Conservation (phyloP, 2,888 invertebrate species). For the Mythimna ferrago region DNA sequence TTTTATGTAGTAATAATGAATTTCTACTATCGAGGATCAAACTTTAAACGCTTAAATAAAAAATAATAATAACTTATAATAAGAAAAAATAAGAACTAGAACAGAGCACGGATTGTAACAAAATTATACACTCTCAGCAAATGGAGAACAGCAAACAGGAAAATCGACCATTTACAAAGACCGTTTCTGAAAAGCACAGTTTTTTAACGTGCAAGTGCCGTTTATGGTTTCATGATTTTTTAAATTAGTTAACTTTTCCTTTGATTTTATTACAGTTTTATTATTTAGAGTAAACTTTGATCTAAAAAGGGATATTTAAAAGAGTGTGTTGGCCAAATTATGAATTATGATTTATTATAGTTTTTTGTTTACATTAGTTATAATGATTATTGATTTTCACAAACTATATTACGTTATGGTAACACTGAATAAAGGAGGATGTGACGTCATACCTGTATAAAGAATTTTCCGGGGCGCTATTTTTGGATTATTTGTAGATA, state of each 20-base stretch:
- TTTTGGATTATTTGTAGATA: slow-evolving; percentile 85
- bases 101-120: slow-evolving; percentile 82
- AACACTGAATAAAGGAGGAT: slow-evolving; percentile 77
- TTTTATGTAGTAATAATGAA: slow-evolving; percentile 85
- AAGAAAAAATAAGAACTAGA: slow-evolving; percentile 84
- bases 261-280: slow-evolving; percentile 4
- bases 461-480: slow-evolving; percentile 83
- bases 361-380: slow-evolving; percentile 39
- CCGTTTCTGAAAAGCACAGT: slow-evolving; percentile 77
- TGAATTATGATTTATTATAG: slow-evolving; percentile 16
- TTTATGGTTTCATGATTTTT: slow-evolving; percentile 57
- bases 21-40: slow-evolving; percentile 77
- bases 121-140: slow-evolving; percentile 87
- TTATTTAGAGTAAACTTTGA: background rate
- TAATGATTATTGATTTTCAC: slow-evolving; percentile 56
- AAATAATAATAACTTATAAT: slow-evolving; percentile 88
- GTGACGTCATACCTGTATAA: slow-evolving; percentile 75
- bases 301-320: slow-evolving; percentile 15
- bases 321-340: slow-evolving; percentile 3
- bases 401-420: slow-evolving; percentile 62
- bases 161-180: slow-evolving; percentile 88
- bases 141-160: slow-evolving; percentile 90
- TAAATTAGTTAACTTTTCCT: slow-evolving; percentile 39
- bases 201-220: slow-evolving; percentile 54
- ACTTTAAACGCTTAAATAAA: slow-evolving; percentile 82